phyloP scores from a whole-genome alignment of 2,888 invertebrate genomes.

The Aricia artaxerxes region DNA sequence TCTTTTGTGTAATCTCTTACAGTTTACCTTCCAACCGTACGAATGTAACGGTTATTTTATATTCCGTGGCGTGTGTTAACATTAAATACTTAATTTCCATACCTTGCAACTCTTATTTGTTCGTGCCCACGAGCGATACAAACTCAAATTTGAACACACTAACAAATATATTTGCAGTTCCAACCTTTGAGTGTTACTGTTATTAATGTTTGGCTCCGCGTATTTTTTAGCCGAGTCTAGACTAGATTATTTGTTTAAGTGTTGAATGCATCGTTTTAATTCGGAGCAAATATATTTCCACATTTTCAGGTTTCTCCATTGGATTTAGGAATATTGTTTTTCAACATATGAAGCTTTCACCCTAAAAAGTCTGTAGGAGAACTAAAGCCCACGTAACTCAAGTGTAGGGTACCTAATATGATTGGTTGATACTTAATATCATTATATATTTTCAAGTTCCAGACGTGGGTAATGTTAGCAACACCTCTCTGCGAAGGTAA shows the following conservation, averaged over 20 bases:
- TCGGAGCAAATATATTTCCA: neutral
- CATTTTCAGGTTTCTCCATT: neutral
- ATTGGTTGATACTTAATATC: neutral
- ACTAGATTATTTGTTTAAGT: neutral
- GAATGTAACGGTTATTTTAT: slow-evolving; percentile 44
- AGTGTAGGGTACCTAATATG: neutral
- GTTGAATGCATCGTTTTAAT: neutral
- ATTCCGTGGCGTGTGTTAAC: slow-evolving; percentile 38
- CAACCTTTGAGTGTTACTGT: slow-evolving; percentile 16
- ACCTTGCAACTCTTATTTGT: slow-evolving; percentile 40
- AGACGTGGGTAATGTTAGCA: slow-evolving; percentile 78
- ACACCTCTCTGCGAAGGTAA: slow-evolving; percentile 78
- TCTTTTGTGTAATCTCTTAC: slow-evolving; percentile 59
- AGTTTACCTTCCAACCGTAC: slow-evolving; percentile 47
- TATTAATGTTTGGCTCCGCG: slow-evolving; percentile 34
- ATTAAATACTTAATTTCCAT: slow-evolving; percentile 42
- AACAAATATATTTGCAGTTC: slow-evolving; percentile 26
- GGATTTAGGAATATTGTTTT: neutral
- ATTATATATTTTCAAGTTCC: slow-evolving; percentile 46
- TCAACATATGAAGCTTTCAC: neutral
- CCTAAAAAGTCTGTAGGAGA: neutral
- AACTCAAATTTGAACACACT: slow-evolving; percentile 18
- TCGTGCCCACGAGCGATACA: slow-evolving; percentile 24
- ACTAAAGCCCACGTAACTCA: slow-evolving; percentile 47
- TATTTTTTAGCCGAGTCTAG: slow-evolving; percentile 29